Evolutionary conservation across 2,888 invertebrate species (phyloP), one percentile per base, ranked within the genome.

Genomic region (Chaetogeoica ovagalla): DNA sequence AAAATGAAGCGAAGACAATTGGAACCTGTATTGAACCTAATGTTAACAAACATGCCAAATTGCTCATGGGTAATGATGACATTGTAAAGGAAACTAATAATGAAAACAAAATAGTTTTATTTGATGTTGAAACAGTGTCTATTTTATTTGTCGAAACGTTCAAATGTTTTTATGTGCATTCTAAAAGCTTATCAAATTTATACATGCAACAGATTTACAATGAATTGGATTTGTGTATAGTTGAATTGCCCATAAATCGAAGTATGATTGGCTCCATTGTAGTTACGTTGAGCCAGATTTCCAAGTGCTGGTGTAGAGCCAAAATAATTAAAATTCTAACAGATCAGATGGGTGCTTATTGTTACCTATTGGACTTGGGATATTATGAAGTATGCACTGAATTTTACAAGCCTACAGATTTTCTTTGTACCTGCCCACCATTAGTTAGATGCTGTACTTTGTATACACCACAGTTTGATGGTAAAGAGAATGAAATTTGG

Each of bases 401-500:
- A 57, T 79, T 79, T 19, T 79, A 79, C 21, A 79, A 71, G n/a
- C 71, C 79, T 23, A 71, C 79, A 15, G 43, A 79, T 55, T 79
- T 79, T 13, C 63, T 79, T 23, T 1, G 15, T 2, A 1, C 19
- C 5, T 79, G 70, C 17, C 79, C 79, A 43, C 70, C 63, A 11
- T 0, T 79, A n/a, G 79, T 79, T 0, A 79, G 79, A 79, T 57
- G 71, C 21, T 79, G 79, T 63, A 48, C 63, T 8, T 63, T 79
- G 2, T 57, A 70, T 39, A 15, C 71, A 2, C 70, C 79, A 9
- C 39, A 55, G 15, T 55, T 71, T 5, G 43, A 13, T 2, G 63
- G 55, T 7, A 63, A 79, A 79, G 63, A 63, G n/a, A 63, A 79
- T 23, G 71, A 79, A 79, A 63, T 79, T 62, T 79, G 79, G 79